phyloP scores from a whole-genome alignment of 2,797 vertebrate species.

The Sebastes taczanowskii region DNA sequence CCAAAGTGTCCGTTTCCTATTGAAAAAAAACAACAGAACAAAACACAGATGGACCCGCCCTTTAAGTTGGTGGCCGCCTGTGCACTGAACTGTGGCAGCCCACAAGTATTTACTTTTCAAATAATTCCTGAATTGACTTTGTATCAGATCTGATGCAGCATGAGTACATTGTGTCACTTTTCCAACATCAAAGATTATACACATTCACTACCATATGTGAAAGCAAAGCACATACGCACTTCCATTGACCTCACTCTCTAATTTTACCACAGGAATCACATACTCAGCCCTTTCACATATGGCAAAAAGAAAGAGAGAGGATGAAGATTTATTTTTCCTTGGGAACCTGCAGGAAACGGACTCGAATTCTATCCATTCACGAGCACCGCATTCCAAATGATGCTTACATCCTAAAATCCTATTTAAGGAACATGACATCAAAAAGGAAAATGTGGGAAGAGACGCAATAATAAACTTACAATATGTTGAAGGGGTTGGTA shows the following conservation, averaged over 20 bases:
- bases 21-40: fast-evolving
- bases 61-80: not conserved
- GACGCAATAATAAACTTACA: constrained; percentile 26
- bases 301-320: constrained; percentile 12
- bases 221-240: constrained; percentile 8
- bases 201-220: constrained; percentile 1
- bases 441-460: not conserved
- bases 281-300: constrained; percentile 27
- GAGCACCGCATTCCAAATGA: constrained; percentile 20
- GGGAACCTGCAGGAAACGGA: constrained; percentile 55
- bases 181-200: not conserved
- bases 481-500: not conserved
- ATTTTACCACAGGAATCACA: constrained; percentile 48
- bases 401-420: constrained; percentile 20
- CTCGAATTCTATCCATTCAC: constrained; percentile 13
- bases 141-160: not conserved
- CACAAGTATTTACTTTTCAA: not conserved
- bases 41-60: fast-evolving
- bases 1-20: fast-evolving
- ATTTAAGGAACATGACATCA: constrained; percentile 23
- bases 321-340: constrained; percentile 54
- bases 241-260: constrained; percentile 38
- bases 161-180: not conserved
- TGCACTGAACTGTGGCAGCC: not conserved
- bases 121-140: not conserved